Conservation (phyloP, 2,797 vertebrate species). For the Triplophysa yarkandensis region DNA sequence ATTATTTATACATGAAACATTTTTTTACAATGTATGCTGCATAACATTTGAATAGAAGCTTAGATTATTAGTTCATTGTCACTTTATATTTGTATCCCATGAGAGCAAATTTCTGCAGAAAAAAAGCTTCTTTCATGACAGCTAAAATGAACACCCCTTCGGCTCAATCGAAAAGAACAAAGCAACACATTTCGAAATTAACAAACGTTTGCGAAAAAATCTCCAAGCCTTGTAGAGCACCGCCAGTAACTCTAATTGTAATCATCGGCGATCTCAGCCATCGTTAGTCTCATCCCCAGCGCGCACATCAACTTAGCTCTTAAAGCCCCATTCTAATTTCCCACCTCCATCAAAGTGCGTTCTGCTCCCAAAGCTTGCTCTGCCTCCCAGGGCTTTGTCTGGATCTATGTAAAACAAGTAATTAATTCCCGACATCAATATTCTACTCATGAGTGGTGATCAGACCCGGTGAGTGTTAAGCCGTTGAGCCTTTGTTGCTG, state of each 20-base stretch:
- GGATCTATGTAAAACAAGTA: conserved; percentile 72
- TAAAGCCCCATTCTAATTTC: conserved; percentile 78
- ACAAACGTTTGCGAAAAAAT: conserved; percentile 55
- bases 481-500: conserved; percentile 30
- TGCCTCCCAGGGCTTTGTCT: conserved; percentile 59
- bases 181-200: conserved; percentile 23
- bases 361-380: conserved; percentile 54
- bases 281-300: conserved; percentile 71
- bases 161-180: conserved; percentile 23
- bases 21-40: background rate
- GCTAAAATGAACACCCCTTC: background rate
- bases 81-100: background rate
- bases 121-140: background rate
- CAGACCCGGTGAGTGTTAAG: conserved; percentile 57
- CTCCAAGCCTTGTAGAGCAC: conserved; percentile 61
- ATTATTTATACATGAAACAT: too few species aligned
- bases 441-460: conserved; percentile 71
- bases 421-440: conserved; percentile 80
- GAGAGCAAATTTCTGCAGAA: background rate
- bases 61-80: too few species aligned
- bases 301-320: conserved; percentile 76
- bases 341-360: conserved; percentile 74
- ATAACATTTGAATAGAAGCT: background rate
- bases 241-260: conserved; percentile 77
- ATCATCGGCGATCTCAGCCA: conserved; percentile 74